phyloP scores from a whole-genome alignment of 53 echinoderm and acorn worm genomes.

The Echinometra lucunter region DNA sequence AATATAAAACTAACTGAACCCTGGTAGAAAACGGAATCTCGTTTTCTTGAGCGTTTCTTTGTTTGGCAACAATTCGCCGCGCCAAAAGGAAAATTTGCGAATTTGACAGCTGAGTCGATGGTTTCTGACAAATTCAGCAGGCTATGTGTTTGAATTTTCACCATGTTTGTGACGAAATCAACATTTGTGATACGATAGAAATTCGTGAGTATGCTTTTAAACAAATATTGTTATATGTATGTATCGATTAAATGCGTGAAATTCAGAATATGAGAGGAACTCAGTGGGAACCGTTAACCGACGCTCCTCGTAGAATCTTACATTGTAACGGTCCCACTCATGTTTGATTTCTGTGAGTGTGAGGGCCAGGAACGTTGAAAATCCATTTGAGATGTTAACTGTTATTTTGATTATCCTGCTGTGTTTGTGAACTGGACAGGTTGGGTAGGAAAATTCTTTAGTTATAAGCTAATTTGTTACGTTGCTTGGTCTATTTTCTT shows the following conservation, averaged over 20 bases:
- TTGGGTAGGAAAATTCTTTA: not conserved
- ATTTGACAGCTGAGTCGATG: slow-evolving; percentile 63
- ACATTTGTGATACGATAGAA: not conserved
- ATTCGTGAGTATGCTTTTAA: slow-evolving; percentile 3
- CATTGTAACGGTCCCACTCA: slow-evolving; percentile 55
- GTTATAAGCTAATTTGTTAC: too few species aligned
- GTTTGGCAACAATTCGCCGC: slow-evolving; percentile 65
- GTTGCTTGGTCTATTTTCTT: too few species aligned
- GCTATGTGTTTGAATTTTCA: not conserved
- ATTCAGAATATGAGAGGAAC: not conserved
- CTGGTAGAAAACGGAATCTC: slow-evolving; percentile 50
- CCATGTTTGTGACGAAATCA: not conserved
- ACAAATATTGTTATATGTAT: not conserved
- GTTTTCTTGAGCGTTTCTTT: slow-evolving; percentile 60
- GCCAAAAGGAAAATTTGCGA: slow-evolving; percentile 59
- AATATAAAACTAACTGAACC: not conserved
- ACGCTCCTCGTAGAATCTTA: not conserved
- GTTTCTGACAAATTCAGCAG: not conserved
- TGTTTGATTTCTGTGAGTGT: not conserved
- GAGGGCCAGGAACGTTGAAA: not conserved
- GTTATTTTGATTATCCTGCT: not conserved
- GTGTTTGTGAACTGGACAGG: not conserved
- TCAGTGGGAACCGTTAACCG: not conserved
- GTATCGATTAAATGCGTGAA: not conserved
- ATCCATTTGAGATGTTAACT: not conserved